A percentile compares a stretch with the other conserved stretches of the same genome.
phyloP scores from a whole-genome alignment of 2,113 vertebrate species.

The Erpornis zantholeuca region DNA sequence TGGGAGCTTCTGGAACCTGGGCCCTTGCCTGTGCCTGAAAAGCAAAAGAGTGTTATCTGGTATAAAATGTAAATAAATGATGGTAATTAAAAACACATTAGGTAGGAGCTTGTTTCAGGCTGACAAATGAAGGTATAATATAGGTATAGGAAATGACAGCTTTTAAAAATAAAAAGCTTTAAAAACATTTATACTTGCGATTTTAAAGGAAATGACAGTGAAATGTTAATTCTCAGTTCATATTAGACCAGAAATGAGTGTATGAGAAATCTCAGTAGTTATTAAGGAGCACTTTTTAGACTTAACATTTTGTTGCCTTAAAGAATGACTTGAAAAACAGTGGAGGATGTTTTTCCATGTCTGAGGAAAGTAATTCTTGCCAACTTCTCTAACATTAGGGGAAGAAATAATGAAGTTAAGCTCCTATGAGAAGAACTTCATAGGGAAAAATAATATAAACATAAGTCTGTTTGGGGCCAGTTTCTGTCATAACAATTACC shows the following conservation, averaged over 20 bases:
- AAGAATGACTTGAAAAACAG: not conserved
- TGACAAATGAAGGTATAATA: not conserved
- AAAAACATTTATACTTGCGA: not conserved
- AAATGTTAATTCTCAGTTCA: not conserved
- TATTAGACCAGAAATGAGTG: not conserved
- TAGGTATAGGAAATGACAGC: not conserved
- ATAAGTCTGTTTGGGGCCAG: not conserved
- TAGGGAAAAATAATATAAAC: not conserved
- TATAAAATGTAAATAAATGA: not conserved
- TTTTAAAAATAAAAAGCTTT: not conserved
- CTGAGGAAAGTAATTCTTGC: not conserved
- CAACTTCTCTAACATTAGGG: not conserved
- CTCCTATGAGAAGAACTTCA: not conserved
- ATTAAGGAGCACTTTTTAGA: not conserved
- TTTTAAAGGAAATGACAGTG: not conserved
- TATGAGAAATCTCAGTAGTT: not conserved
- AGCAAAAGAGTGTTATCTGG: not conserved
- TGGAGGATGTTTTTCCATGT: not conserved
- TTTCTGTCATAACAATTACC: not conserved
- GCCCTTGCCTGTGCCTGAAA: not conserved
- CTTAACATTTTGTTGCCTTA: not conserved
- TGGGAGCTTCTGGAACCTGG: not conserved
- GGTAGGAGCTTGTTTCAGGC: not conserved
- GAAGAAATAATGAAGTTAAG: not conserved
- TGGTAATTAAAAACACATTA: not conserved